Conservation (phyloP, 2,888 invertebrate species). For the Caenorhabditis zanzibari region DNA sequence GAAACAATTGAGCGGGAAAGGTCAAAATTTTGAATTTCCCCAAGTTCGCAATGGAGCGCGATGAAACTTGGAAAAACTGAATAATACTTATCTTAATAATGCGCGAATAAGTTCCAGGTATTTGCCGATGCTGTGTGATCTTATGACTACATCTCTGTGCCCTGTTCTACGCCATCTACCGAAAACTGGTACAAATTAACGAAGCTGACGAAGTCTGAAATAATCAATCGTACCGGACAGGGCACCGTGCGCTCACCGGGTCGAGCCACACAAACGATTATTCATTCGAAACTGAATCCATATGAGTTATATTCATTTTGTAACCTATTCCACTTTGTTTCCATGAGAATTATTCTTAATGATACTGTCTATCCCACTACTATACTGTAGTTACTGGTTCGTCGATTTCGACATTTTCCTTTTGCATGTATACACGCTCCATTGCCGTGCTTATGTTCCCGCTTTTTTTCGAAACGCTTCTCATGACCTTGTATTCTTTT, state of each 20-base stretch:
- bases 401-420: not conserved
- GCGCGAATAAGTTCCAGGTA: slow-evolving; percentile 48
- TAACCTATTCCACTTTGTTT: not conserved
- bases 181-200: slow-evolving; percentile 49
- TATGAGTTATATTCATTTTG: not conserved
- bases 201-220: slow-evolving; percentile 27
- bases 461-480: slow-evolving; percentile 4
- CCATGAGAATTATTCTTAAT: not conserved
- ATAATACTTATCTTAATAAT: not conserved
- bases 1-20: too few species aligned
- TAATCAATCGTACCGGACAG: slow-evolving; percentile 18
- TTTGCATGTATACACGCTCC: slow-evolving; percentile 9
- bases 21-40: too few species aligned
- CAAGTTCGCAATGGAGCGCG: too few species aligned
- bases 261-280: slow-evolving; percentile 19
- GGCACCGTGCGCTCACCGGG: slow-evolving; percentile 51
- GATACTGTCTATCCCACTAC: not conserved
- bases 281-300: not conserved
- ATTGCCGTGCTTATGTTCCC: not conserved
- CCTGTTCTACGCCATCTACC: slow-evolving; percentile 58
- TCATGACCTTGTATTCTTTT: slow-evolving; percentile 16
- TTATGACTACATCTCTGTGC: slow-evolving; percentile 76
- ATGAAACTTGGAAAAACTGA: too few species aligned
- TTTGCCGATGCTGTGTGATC: slow-evolving; percentile 81
- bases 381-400: slow-evolving; percentile 28